phyloP scores from a whole-genome alignment of 2,113 vertebrate species.

The Oryzias woworae region DNA sequence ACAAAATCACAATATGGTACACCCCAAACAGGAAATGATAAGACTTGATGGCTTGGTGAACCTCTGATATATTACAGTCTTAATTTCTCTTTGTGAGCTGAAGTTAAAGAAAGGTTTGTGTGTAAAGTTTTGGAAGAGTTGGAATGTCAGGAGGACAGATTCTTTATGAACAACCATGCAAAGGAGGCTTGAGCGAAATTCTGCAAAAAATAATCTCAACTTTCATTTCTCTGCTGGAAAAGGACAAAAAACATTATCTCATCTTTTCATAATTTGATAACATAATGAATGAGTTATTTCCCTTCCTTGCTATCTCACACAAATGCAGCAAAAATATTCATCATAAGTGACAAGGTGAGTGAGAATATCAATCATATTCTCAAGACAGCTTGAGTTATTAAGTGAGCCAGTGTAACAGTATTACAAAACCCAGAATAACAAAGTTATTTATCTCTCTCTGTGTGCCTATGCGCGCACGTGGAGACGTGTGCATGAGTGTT shows the following conservation, averaged over 20 bases:
- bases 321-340: conserved; percentile 68
- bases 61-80: conserved; percentile 24
- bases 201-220: conserved; percentile 21
- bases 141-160: conserved; percentile 8
- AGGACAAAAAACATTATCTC: conserved; percentile 46
- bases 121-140: conserved; percentile 26
- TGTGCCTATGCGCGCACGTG: conserved; percentile 24
- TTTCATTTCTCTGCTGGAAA: conserved; percentile 22
- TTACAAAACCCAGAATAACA: conserved; percentile 74
- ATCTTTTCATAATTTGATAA: conserved; percentile 57
- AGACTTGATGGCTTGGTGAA: conserved; percentile 25
- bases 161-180: conserved; percentile 12
- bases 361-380: conserved; percentile 73
- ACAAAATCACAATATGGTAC: conserved; percentile 55
- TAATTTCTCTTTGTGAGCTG: conserved; percentile 22
- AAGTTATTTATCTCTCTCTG: conserved; percentile 70
- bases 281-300: conserved; percentile 63
- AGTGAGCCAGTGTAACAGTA: conserved; percentile 72
- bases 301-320: conserved; percentile 39
- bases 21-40: conserved; percentile 35
- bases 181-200: conserved; percentile 28
- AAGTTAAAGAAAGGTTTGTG: conserved; percentile 29
- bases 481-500: conserved; percentile 36
- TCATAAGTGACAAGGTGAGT: conserved; percentile 74
- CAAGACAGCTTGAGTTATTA: conserved; percentile 75